Percentiles rank a stretch among this genome's conserved stretches.
These are phyloP conservation scores for Cricetomys ansorgei DNA, from an alignment of 2,113 vertebrate genomes.

Conservation along the genomic window DNA sequence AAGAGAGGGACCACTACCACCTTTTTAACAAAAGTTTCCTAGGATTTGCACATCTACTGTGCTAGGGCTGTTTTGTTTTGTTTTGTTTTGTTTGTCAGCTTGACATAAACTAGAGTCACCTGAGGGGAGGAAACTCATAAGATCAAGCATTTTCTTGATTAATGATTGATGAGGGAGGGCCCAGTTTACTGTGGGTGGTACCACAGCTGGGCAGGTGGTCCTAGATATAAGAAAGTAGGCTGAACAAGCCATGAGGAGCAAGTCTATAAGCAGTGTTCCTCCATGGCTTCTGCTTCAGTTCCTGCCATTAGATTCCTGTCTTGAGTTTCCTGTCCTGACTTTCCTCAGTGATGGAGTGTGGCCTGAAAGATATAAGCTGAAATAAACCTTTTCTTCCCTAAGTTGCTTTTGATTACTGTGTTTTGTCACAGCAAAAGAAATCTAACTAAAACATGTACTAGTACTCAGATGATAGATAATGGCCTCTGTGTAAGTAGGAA, in stretches of 20 bases:
- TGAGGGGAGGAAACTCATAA: not conserved
- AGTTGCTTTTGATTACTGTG: not conserved
- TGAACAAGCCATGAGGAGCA: not conserved
- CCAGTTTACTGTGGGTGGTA: not conserved
- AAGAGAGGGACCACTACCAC: not conserved
- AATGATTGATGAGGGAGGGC: not conserved
- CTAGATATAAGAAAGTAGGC: not conserved
- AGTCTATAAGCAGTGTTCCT: not conserved
- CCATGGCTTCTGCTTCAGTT: not conserved
- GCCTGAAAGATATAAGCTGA: not conserved
- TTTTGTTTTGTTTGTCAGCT: not conserved
- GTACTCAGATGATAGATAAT: not conserved
- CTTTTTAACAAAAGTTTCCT: conserved; percentile 35
- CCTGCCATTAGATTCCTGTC: not conserved
- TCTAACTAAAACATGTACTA: not conserved
- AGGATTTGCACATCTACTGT: not conserved
- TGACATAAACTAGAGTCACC: not conserved
- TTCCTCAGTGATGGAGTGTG: not conserved
- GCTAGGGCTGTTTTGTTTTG: not conserved
- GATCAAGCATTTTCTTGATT: not conserved
- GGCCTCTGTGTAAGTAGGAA: not conserved
- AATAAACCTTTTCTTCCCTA: not conserved
- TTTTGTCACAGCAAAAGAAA: not conserved
- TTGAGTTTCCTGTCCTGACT: not conserved
- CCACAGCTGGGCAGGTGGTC: not conserved